These are phyloP conservation scores for Cricetomys ansorgei DNA, from an alignment of 2,113 vertebrate species.

Conservation along the genomic window DNA sequence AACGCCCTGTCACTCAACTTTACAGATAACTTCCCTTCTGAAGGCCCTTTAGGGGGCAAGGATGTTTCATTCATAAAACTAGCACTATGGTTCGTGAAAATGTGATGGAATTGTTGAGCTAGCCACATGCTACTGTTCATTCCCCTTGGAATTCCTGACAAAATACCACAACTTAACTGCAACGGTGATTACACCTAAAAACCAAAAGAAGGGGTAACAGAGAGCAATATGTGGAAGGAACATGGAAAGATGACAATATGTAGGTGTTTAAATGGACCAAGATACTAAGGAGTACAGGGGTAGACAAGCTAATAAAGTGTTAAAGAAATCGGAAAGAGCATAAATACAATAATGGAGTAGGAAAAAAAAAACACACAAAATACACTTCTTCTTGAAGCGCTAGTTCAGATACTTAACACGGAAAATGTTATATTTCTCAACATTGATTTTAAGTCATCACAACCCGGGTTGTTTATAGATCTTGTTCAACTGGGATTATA, in stretches of 20 bases:
- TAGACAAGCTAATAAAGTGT: background rate
- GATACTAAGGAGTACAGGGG: background rate
- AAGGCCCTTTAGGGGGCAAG: background rate
- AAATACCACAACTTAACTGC: background rate
- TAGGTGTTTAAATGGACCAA: background rate
- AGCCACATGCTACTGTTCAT: slow-evolving; percentile 41
- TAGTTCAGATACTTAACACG: slow-evolving; percentile 45
- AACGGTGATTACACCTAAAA: background rate
- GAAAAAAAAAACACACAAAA: background rate
- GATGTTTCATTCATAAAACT: background rate
- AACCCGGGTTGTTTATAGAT: slow-evolving; percentile 56
- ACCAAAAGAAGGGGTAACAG: background rate
- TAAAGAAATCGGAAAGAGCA: background rate
- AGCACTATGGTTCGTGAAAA: background rate
- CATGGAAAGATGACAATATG: background rate
- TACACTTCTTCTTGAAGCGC: slow-evolving; percentile 32
- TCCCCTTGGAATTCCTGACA: background rate
- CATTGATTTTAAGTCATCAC: slow-evolving; percentile 63
- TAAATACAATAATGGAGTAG: background rate
- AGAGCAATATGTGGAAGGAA: too few relatives aligned
- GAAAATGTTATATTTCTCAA: slow-evolving; percentile 61
- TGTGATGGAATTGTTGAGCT: background rate
- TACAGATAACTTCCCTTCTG: background rate
- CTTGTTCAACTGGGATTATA: slow-evolving; percentile 44
- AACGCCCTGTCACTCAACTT: background rate